These are phyloP conservation scores for Grantiella picta DNA, from an alignment of 2,113 vertebrate genomes.

Conservation along the genomic window DNA sequence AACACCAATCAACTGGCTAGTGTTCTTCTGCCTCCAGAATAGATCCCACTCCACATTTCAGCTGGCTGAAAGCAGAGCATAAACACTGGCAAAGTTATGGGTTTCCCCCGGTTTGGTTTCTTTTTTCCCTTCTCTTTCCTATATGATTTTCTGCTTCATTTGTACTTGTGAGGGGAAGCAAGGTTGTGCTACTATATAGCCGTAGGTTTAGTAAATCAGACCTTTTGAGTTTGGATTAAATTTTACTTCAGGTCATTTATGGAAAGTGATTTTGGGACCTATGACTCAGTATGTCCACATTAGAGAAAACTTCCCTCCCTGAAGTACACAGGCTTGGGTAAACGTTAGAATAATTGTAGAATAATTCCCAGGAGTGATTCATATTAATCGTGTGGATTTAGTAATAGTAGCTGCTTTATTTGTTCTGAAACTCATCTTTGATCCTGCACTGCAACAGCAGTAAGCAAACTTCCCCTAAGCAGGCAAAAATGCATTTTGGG, in stretches of 20 bases:
- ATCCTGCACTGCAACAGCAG: neutral
- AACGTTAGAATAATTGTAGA: neutral
- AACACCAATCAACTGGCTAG: neutral
- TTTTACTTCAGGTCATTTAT: neutral
- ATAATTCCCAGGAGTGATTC: slow-evolving; percentile 13
- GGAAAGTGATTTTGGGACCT: neutral
- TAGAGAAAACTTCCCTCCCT: neutral
- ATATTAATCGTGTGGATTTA: neutral
- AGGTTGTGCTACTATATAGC: neutral
- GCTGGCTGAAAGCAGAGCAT: neutral
- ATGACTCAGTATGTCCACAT: slow-evolving; percentile 8
- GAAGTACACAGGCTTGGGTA: neutral
- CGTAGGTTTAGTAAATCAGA: neutral
- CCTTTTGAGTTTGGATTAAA: neutral
- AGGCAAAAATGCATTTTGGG: neutral
- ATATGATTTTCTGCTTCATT: neutral
- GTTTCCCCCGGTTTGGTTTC: fast-evolving
- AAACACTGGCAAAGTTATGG: neutral
- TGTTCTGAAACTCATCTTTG: neutral
- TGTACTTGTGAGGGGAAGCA: neutral
- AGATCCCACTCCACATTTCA: neutral
- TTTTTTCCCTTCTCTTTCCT: neutral
- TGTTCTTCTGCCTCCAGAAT: neutral
- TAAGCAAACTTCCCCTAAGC: neutral
- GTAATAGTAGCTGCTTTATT: neutral